phyloP scores from a whole-genome alignment of 2,888 invertebrate species.

The Polyploca ridens region DNA sequence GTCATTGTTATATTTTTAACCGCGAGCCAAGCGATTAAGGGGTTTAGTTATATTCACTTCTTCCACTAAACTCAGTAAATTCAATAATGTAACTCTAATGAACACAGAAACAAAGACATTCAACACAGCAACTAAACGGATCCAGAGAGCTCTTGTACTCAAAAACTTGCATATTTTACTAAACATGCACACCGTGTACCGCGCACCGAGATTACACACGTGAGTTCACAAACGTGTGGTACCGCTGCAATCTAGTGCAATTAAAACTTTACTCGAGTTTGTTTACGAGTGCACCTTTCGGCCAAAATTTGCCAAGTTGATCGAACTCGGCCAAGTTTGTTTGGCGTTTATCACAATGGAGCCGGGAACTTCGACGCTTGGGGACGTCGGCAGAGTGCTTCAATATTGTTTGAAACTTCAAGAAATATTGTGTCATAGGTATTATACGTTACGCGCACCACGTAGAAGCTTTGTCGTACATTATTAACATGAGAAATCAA shows the following conservation, averaged over 20 bases:
- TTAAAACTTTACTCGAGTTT: conserved; percentile 74
- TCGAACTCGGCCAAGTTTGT: conserved; percentile 47
- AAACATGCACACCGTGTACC: conserved; percentile 22
- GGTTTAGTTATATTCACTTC: too few relatives aligned
- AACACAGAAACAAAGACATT: conserved; percentile 17
- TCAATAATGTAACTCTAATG: conserved; percentile 23
- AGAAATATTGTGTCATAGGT: conserved; percentile 56
- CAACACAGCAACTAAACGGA: conserved; percentile 24
- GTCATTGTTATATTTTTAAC: too few relatives aligned
- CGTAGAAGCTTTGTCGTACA: not conserved
- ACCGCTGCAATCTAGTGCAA: conserved; percentile 69
- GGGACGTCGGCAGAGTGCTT: conserved; percentile 45
- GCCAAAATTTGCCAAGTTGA: conserved; percentile 63
- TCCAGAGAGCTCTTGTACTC: conserved; percentile 19
- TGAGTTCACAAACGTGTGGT: conserved; percentile 46
- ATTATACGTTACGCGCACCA: conserved; percentile 1
- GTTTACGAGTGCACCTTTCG: conserved; percentile 78
- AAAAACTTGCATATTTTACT: conserved; percentile 36
- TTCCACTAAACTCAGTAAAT: not conserved
- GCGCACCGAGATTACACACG: conserved; percentile 25
- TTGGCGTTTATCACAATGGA: conserved; percentile 66
- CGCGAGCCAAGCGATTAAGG: too few relatives aligned
- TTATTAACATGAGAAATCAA: conserved; percentile 2
- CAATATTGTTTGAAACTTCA: conserved; percentile 63
- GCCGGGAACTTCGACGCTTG: conserved; percentile 51